These are phyloP conservation scores for Chaetodon auriga DNA, from an alignment of 2,113 vertebrate genomes.

Conservation along the genomic window DNA sequence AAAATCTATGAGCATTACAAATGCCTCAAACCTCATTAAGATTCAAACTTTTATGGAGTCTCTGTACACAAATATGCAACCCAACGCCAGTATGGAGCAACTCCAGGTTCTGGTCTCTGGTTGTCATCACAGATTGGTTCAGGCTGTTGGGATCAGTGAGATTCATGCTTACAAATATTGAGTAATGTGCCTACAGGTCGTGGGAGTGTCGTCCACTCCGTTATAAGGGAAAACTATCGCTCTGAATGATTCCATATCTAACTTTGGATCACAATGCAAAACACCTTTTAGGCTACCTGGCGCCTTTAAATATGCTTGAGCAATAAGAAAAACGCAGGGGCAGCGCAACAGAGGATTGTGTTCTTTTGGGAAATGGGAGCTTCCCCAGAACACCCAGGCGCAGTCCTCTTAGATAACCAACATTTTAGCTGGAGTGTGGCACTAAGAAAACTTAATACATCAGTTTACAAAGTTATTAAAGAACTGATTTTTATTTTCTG, in stretches of 20 bases:
- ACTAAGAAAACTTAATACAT: not conserved
- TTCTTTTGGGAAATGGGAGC: constrained; percentile 56
- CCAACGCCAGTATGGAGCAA: constrained; percentile 14
- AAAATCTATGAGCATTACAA: constrained; percentile 7
- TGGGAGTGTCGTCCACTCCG: not conserved
- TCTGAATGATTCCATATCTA: constrained; percentile 10
- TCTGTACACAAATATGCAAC: not conserved
- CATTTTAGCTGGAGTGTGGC: too few relatives aligned
- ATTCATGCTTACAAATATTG: constrained; percentile 14
- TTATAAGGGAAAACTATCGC: not conserved
- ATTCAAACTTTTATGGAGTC: constrained; percentile 47
- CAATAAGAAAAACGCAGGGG: constrained; percentile 7
- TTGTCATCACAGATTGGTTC: constrained; percentile 28
- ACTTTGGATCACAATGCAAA: constrained; percentile 32
- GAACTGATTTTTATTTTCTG: not conserved
- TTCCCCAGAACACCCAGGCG: constrained; percentile 8
- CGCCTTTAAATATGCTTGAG: constrained; percentile 19
- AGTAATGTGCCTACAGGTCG: not conserved
- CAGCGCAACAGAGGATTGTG: constrained; percentile 14
- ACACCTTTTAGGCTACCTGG: constrained; percentile 39
- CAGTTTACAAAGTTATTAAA: constrained; percentile 26
- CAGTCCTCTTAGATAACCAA: constrained; percentile 6
- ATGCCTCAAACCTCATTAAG: not conserved
- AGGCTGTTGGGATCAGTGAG: constrained; percentile 13
- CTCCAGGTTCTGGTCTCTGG: constrained; percentile 31